phyloP scores from a whole-genome alignment of 2,888 invertebrate species.

The Nineta flava region DNA sequence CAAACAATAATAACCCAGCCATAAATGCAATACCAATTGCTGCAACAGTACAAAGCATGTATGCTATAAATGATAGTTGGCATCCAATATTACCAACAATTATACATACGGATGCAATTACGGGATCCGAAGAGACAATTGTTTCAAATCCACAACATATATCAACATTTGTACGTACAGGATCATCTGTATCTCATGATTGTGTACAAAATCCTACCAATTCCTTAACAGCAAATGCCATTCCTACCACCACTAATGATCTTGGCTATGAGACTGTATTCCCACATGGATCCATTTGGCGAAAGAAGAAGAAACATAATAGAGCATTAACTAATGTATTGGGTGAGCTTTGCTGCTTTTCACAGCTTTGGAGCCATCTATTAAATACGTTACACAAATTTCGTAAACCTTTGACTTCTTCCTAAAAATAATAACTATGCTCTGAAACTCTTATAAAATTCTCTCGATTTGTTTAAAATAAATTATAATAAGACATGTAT shows the following conservation, averaged over 20 bases:
- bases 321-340: not conserved
- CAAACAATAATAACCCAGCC: not conserved
- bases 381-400: too few species aligned
- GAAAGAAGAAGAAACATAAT: not conserved
- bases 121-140: not conserved
- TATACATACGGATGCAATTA: not conserved
- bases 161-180: not conserved
- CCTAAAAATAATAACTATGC: too few species aligned
- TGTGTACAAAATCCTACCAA: not conserved
- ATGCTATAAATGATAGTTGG: conserved; percentile 1
- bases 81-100: conserved; percentile 3
- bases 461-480: too few species aligned
- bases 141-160: not conserved
- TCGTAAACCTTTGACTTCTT: too few species aligned
- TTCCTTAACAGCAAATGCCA: not conserved
- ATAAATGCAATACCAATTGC: not conserved
- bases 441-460: too few species aligned
- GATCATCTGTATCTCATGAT: not conserved
- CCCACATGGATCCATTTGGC: not conserved
- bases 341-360: too few species aligned
- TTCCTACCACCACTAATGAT: not conserved
- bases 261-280: not conserved
- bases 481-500: too few species aligned
- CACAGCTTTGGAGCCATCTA: too few species aligned
- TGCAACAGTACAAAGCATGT: conserved; percentile 1